These are phyloP conservation scores for Drosophila sp. DNA, from an alignment of 1,140 invertebrate species.

Conservation along the genomic window DNA sequence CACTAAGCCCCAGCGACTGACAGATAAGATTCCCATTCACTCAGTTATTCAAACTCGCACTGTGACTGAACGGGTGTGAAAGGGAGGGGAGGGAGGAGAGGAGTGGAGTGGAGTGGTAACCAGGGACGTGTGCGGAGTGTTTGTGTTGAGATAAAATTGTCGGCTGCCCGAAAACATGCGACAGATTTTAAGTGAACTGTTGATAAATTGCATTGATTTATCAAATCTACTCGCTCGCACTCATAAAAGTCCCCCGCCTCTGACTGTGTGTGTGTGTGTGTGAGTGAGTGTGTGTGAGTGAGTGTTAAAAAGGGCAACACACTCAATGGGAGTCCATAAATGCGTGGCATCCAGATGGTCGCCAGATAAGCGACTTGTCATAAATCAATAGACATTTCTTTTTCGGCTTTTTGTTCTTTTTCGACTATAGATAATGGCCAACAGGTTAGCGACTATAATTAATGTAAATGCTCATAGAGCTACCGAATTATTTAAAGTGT, in stretches of 20 bases:
- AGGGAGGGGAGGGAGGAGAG: too few species aligned
- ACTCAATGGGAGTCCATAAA: slow-evolving; percentile 50
- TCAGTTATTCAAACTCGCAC: not conserved
- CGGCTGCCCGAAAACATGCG: slow-evolving; percentile 38
- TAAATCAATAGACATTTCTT: slow-evolving; percentile 58
- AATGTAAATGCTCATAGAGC: not conserved
- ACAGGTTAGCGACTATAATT: slow-evolving; percentile 69
- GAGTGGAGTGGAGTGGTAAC: not conserved
- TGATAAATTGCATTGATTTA: slow-evolving; percentile 82
- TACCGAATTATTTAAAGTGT: not conserved
- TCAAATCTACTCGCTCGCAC: slow-evolving; percentile 56
- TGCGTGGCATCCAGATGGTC: slow-evolving; percentile 71
- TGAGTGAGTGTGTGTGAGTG: not conserved
- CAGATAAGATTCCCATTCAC: slow-evolving; percentile 62
- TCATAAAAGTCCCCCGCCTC: not conserved
- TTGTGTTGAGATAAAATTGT: slow-evolving; percentile 62
- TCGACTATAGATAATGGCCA: slow-evolving; percentile 68
- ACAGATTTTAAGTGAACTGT: slow-evolving; percentile 72
- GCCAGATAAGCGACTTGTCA: slow-evolving; percentile 67
- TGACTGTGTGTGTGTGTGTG: not conserved
- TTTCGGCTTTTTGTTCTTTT: slow-evolving; percentile 16
- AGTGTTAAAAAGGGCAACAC: slow-evolving; percentile 21
- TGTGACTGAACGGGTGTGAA: not conserved
- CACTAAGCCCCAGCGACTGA: slow-evolving; percentile 59
- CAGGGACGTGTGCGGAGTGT: slow-evolving; percentile 43